phyloP scores from a whole-genome alignment of 1,140 invertebrate species.

The Lamellibrachia luymesi region DNA sequence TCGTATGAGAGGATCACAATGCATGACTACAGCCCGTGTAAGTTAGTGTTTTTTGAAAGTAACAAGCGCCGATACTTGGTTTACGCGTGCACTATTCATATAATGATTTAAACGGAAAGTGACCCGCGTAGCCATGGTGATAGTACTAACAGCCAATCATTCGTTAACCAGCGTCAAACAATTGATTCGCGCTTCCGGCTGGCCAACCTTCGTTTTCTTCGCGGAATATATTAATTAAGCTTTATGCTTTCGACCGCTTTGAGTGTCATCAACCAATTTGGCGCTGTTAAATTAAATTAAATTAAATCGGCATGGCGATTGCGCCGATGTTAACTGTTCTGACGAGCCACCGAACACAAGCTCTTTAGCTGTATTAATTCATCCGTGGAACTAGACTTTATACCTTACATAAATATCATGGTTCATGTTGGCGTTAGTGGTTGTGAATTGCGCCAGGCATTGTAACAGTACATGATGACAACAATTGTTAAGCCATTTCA shows the following conservation, averaged over 20 bases:
- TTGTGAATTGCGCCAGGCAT: not conserved
- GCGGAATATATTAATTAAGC: not conserved
- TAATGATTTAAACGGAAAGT: not conserved
- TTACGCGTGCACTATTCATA: not conserved
- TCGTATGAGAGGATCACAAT: not conserved
- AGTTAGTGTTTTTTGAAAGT: slow-evolving; percentile 5
- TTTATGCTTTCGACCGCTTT: not conserved
- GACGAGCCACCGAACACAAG: not conserved
- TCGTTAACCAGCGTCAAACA: not conserved
- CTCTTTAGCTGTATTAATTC: not conserved
- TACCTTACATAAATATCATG: not conserved
- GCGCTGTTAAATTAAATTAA: not conserved
- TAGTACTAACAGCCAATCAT: not conserved
- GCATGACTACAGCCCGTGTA: not conserved
- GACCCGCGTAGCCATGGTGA: not conserved
- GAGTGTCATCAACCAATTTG: not conserved
- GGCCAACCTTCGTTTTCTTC: not conserved
- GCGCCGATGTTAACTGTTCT: not conserved
- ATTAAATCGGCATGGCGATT: not conserved
- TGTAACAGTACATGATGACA: not conserved
- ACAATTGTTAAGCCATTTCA: not conserved
- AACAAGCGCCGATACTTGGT: not conserved
- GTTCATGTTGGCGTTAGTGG: not conserved
- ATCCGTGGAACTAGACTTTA: not conserved
- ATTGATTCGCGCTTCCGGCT: not conserved